phyloP scores from a whole-genome alignment of 2,797 vertebrate species.

The Crocidura indochinensis region DNA sequence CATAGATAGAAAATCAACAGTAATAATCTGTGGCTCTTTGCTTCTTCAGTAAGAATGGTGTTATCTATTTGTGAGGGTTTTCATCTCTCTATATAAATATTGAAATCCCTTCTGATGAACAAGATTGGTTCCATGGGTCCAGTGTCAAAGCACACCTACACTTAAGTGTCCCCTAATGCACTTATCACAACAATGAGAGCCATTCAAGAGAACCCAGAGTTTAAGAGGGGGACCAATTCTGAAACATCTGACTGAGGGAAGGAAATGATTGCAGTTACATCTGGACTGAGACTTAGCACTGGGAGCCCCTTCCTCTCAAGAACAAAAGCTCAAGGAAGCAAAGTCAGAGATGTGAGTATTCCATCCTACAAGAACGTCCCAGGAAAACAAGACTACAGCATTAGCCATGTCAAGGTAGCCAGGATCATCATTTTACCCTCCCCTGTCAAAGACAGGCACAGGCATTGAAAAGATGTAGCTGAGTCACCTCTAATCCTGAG shows the following conservation, averaged over 20 bases:
- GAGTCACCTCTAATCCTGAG: conserved; percentile 66
- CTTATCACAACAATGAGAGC: conserved; percentile 53
- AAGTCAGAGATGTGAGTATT: conserved; percentile 30
- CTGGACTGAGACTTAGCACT: conserved; percentile 45
- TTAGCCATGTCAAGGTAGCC: conserved; percentile 70
- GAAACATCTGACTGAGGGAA: conserved; percentile 38
- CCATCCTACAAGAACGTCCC: conserved; percentile 52
- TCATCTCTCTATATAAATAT: conserved; percentile 18
- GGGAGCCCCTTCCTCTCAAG: conserved; percentile 53
- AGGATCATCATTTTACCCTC: conserved; percentile 41
- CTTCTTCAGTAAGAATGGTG: background rate
- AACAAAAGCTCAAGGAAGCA: conserved; percentile 22
- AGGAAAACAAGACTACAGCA: conserved; percentile 61
- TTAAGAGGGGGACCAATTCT: conserved; percentile 48
- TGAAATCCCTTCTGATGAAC: conserved; percentile 66
- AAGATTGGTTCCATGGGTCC: conserved; percentile 42
- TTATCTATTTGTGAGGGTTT: conserved; percentile 14
- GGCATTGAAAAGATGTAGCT: conserved; percentile 52
- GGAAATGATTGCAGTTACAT: conserved; percentile 53
- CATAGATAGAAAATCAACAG: background rate
- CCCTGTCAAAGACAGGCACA: conserved; percentile 51
- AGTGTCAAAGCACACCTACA: conserved; percentile 37
- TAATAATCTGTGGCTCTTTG: background rate
- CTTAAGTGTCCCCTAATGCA: conserved; percentile 63
- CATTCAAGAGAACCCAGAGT: conserved; percentile 56